Evolutionary conservation across 2,888 invertebrate genomes (phyloP).

Genomic region (Cephus spinipes): DNA sequence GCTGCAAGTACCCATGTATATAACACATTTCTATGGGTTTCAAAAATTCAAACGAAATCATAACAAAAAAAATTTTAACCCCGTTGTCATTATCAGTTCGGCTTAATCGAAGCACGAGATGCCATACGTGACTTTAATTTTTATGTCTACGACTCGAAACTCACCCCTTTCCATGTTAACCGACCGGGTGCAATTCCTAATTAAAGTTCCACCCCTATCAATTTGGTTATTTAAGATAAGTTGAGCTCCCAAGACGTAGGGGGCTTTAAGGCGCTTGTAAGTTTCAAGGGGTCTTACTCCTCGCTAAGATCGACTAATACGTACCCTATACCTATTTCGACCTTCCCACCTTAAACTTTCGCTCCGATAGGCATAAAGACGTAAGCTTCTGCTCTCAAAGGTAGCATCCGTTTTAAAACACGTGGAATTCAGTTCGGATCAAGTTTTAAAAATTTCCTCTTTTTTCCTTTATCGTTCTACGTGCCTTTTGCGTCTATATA

Average conservation of each 20-base stretch:
- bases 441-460: background rate
- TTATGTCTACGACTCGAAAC: background rate
- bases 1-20: background rate
- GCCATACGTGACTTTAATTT: background rate
- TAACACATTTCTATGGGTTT: background rate
- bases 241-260: conserved; percentile 32
- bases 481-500: background rate
- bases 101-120: too few species aligned
- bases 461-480: background rate
- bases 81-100: background rate
- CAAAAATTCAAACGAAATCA: background rate
- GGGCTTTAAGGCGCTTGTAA: conserved; percentile 41
- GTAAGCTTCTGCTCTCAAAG: conserved; percentile 14
- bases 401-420: conserved; percentile 8
- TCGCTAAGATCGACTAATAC: conserved; percentile 9
- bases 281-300: conserved; percentile 35
- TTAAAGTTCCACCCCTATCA: conserved; percentile 45
- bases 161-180: background rate
- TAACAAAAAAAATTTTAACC: background rate
- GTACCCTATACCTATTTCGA: conserved; percentile 10
- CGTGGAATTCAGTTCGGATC: background rate
- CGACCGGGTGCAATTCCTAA: conserved; percentile 24
- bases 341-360: conserved; percentile 11
- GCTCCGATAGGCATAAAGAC: conserved; percentile 25
- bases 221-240: conserved; percentile 47